Evolutionary conservation across 2,113 vertebrate species (phyloP), one percentile per base, ranked within the genome.

Genomic region (Cheirogaleus medius): DNA sequence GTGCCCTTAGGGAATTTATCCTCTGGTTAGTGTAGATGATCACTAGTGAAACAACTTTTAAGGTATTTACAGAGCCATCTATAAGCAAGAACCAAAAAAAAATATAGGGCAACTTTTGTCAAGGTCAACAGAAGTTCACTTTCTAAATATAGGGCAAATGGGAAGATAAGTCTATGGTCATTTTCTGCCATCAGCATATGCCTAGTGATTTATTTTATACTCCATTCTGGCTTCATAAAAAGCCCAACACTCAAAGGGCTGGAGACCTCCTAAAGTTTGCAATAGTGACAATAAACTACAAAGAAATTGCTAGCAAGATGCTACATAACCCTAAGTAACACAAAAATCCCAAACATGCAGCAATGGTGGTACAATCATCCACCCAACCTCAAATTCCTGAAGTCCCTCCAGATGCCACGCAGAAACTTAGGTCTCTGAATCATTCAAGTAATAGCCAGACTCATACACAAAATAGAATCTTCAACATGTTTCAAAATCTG

Each of bases 191-290:
- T 90, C 39, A 17, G 58, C 44, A n/a, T n/a, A 49, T 87, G 15
- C 64, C 52, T 29, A 42, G 18, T 77, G 42, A 95, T 93, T 97
- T 92, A 81, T 93, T 95, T 97, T 82, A 71, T 27, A 54, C 18
- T 71, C 13, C 3, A 11, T 93, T 20, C 66, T 90, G 44, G 37
- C 25, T 92, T 91, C 64, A 14, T 37, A 87, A 47, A 92, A 76
- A 88, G 13, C 3, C 15, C 66, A 84, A 23, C 3, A n/a, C 14
- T 49, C 78, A 82, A 64, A 90, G 21, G 7, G 21, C 34, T 78
- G 9, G 21, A 95, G 63, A 83, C 12, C 18, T 81, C 63, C 49
- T 85, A 73, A 82, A 77, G 44, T 90, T 77, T 82, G 34, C 42
- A 87, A 15, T 15, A 52, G 39, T 15, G 1, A 10, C 27, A 92